Base-by-base conservation (phyloP, 2,888 invertebrate species). In the Notocelia uddmanniana region DNA sequence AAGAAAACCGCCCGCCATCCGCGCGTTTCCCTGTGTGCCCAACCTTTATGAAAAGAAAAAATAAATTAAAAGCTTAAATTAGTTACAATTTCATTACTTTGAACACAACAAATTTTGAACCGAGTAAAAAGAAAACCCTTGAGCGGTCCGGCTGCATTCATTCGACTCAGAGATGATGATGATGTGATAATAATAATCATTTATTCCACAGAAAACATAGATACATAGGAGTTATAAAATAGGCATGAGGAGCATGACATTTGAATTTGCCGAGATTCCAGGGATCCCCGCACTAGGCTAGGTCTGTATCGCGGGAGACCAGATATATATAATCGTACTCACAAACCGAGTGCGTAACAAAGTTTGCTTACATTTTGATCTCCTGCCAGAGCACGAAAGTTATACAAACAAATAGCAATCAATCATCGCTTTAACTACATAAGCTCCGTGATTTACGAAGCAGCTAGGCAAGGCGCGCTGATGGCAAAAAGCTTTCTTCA, bases 351-450 rank as follows among this genome's bases (percentile, higher is more conserved):
- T 41, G 21, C 15, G 18, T 52, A 66, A 18, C 34, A 34, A 37
- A 59, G 45, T 15, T 50, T 54, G 52, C 23, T 67, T 57, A 57
- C 57, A 52, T 64, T 54, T 59, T 64, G 52, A 26, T 41, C 59
- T 34, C 52, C 26, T 26, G 41, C 64, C 52, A 58, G 59, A 71
- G 26, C 59, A 21, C 59, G 59, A 58, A 64, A 66, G 52, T 54
- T 71, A 19, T 66, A 59, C 70, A 66, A 71, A 66, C 52, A 71
- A 66, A 59, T 64, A 45, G 70, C 70, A 37, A 59, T 71, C 41
- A 71, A 71, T 70, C 66, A 70, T 59, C 70, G 58, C 66, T 52
- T 70, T 64, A 70, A 58, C 64, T 70, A 59, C 59, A 71, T 50
- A 52, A 54, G 50, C 21, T 59, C 45, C 59, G 59, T 71, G 70